Evolutionary conservation across 92 coral and sea anemone genomes (phyloP).

Genomic region (Micromussa lordhowensis): DNA sequence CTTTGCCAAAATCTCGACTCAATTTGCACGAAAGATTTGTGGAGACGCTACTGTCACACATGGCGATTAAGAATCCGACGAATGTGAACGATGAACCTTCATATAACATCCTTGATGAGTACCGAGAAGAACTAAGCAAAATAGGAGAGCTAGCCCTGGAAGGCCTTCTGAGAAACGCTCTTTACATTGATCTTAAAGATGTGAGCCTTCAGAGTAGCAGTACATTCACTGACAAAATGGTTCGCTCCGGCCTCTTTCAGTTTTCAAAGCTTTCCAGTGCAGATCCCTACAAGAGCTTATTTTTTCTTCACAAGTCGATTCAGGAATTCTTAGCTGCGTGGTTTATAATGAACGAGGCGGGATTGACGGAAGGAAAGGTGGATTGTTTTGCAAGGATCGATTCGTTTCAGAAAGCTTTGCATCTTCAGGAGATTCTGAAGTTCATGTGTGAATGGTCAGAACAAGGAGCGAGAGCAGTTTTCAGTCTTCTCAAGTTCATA

Average conservation of each 20-base stretch:
- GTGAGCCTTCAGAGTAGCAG: background rate
- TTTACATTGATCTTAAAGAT: conserved; percentile 10
- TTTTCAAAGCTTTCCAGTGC: background rate
- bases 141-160: conserved; percentile 26
- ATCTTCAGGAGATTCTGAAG: conserved; percentile 15
- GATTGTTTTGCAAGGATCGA: background rate
- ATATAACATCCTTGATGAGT: background rate
- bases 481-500: background rate
- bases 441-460: conserved; percentile 22
- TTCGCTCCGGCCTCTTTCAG: conserved; percentile 12
- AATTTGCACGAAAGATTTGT: conserved; percentile 21
- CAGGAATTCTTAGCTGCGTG: conserved; percentile 14
- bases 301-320: conserved; percentile 21
- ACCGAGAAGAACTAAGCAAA: background rate
- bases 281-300: background rate
- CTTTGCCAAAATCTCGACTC: conserved; percentile 4
- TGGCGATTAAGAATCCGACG: background rate
- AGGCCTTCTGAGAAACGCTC: conserved; percentile 5
- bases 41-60: conserved; percentile 7
- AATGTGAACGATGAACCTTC: background rate
- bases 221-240: background rate
- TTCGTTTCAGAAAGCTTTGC: conserved; percentile 3
- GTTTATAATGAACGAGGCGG: conserved; percentile 16
- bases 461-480: conserved; percentile 22
- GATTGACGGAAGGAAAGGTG: background rate